phyloP scores from a whole-genome alignment of 2,113 vertebrate species.

The Morone saxatilis region DNA sequence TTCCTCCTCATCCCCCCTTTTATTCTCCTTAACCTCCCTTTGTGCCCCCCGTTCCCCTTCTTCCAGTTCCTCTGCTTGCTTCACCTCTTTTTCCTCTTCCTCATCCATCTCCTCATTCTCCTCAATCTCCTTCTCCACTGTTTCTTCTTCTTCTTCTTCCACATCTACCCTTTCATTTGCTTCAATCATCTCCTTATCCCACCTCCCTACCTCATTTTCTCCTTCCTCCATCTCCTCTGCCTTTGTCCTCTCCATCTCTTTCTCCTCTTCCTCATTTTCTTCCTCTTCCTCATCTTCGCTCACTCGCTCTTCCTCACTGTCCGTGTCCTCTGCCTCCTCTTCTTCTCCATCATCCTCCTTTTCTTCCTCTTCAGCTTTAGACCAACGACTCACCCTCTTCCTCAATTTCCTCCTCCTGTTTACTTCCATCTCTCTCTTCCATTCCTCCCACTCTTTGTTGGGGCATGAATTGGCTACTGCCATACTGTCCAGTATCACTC shows the following conservation, averaged over 20 bases:
- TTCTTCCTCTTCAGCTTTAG: background rate
- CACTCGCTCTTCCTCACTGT: background rate
- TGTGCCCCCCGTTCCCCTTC: too few species aligned
- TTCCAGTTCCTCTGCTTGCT: background rate
- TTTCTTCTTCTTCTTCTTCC: too few species aligned
- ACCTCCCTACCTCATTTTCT: too few species aligned
- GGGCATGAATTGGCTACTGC: constrained; percentile 16
- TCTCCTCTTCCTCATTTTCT: background rate
- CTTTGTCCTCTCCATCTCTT: background rate
- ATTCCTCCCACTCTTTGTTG: constrained; percentile 37
- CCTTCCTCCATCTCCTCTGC: background rate
- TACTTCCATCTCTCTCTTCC: background rate
- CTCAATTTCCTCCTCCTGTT: constrained; percentile 4
- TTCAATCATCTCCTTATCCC: too few species aligned
- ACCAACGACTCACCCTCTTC: constrained; percentile 26
- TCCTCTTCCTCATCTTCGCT: background rate
- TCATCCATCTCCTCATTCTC: background rate
- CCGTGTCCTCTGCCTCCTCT: background rate
- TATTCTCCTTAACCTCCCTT: too few species aligned
- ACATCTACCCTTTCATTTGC: too few species aligned
- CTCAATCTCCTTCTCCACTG: too few species aligned
- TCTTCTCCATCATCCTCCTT: too few species aligned
- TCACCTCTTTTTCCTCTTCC: background rate
- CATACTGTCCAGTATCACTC: constrained; percentile 31
- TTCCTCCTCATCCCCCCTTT: too few species aligned